Conservation (phyloP, 2,113 vertebrate species). For the Notothenia rossii region DNA sequence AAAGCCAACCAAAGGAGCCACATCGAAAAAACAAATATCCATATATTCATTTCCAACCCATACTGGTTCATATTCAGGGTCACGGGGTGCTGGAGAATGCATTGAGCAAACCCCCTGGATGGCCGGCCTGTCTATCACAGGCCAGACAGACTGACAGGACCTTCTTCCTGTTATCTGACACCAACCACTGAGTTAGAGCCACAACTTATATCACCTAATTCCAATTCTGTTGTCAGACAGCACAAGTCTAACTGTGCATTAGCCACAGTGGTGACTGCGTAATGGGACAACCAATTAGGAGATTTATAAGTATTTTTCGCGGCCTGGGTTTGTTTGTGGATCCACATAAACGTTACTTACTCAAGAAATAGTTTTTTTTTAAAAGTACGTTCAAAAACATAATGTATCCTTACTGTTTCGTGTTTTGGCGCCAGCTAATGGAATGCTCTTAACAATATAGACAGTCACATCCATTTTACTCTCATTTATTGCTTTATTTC, state of each 20-base stretch:
- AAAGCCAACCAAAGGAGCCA: constrained; percentile 6
- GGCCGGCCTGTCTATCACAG: constrained; percentile 49
- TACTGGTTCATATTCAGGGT: constrained; percentile 65
- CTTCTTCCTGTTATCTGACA: constrained; percentile 57
- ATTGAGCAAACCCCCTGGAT: constrained; percentile 22
- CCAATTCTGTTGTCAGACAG: constrained; percentile 61
- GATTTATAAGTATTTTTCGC: constrained; percentile 22
- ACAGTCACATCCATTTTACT: constrained; percentile 52
- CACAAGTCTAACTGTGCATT: constrained; percentile 46
- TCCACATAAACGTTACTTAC: constrained; percentile 35
- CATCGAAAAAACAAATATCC: constrained; percentile 19
- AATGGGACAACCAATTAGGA: constrained; percentile 63
- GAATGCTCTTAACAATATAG: constrained; percentile 65
- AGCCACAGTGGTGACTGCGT: constrained; percentile 39
- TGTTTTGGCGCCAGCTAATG: constrained; percentile 63
- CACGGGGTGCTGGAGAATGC: constrained; percentile 48
- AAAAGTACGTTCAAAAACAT: constrained; percentile 62
- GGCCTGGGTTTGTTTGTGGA: constrained; percentile 38
- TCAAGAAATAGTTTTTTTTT: constrained; percentile 42
- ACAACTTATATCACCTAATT: constrained; percentile 62
- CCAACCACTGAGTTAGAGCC: constrained; percentile 60
- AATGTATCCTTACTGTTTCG: constrained; percentile 36
- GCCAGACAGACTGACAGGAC: constrained; percentile 62
- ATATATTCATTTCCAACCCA: constrained; percentile 19
- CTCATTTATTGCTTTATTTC: constrained; percentile 43